Evolutionary conservation across 1,140 invertebrate species (phyloP), one percentile per base, ranked within the genome.

Genomic region (Dufourea novaeangliae): DNA sequence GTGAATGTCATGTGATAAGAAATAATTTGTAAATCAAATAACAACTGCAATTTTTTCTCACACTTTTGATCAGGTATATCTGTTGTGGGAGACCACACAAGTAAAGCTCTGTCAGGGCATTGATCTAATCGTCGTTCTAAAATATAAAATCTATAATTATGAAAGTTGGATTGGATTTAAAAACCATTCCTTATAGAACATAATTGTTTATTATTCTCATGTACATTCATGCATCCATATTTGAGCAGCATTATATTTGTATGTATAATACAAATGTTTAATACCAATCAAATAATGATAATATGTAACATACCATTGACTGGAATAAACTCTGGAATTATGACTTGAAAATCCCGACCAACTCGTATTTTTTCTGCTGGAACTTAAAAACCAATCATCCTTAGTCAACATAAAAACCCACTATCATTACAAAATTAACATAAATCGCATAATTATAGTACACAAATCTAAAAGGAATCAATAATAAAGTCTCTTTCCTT

Each of bases 21-120:
- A 54, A 39, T 67, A 59, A n/a, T 68, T 54, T 63, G 12, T 4
- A 72, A 74, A 67, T 54, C 57, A 77, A 83, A 39, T 75, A 7
- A 27, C 4, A 70, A 68, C 69, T 64, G 57, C 0, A 81, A 50
- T 73, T 66, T 17, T 75, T 83, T 94, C 94, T 95, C 95, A 98
- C 97, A 94, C 94, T 97, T 97, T 57, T 93, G 92, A 90, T 98
- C 98, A 37, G 96, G 94, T 88, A 99, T 97, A 84, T 97, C 95
- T 66, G 95, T 94, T 78, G 96, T 97, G 34, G 98, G 98, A 56
- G 97, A 98, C 98, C 98, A 99, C 27, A 99, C 98, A 37, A 99
- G 92, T 67, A 99, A 93, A 1, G 98, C 98, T 93, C 97, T 95
- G 84, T 99, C 98, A 61, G 95, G 88, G 54, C 91, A 91, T 54